A percentile compares a stretch with the other conserved stretches of the same genome.
Evolutionary conservation across 2,113 vertebrate genomes (phyloP).

Genomic region (Hippocampus zosterae): DNA sequence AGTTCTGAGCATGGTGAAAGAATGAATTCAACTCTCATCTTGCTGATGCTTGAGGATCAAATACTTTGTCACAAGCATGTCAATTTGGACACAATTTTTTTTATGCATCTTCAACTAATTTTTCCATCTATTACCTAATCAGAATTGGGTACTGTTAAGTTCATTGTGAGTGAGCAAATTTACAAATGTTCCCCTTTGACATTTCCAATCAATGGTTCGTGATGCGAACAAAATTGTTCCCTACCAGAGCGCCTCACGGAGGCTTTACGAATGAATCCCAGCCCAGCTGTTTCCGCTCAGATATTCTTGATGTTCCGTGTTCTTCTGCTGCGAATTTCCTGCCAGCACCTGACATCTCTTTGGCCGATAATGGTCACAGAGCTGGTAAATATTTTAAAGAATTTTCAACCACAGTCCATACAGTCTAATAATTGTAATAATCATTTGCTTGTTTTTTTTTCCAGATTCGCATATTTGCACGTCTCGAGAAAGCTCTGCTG

Average conservation of each 20-base stretch:
- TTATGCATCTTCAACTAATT: neutral
- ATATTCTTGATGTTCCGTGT: constrained; percentile 97
- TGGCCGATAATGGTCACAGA: constrained; percentile 99
- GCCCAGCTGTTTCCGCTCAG: constrained; percentile 80
- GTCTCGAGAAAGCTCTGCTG: constrained; percentile 83
- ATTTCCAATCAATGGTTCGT: neutral
- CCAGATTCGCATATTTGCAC: constrained; percentile 85
- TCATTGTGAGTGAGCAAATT: neutral
- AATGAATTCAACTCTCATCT: too few relatives aligned
- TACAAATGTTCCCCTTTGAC: neutral
- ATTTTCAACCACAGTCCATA: neutral
- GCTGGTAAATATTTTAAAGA: constrained; percentile 71
- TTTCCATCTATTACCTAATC: neutral
- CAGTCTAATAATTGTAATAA: neutral
- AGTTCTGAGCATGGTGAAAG: too few relatives aligned
- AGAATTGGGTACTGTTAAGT: neutral
- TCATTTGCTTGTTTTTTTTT: constrained; percentile 4
- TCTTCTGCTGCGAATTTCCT: constrained; percentile 87
- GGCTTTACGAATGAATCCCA: constrained; percentile 85
- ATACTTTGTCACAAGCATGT: too few relatives aligned
- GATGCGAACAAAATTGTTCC: neutral
- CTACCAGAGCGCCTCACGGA: constrained; percentile 88
- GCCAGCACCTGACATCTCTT: constrained; percentile 89
- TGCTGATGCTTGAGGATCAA: too few relatives aligned
- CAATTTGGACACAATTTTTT: neutral